Conservation (phyloP, 2,113 vertebrate genomes). For the Morone saxatilis region DNA sequence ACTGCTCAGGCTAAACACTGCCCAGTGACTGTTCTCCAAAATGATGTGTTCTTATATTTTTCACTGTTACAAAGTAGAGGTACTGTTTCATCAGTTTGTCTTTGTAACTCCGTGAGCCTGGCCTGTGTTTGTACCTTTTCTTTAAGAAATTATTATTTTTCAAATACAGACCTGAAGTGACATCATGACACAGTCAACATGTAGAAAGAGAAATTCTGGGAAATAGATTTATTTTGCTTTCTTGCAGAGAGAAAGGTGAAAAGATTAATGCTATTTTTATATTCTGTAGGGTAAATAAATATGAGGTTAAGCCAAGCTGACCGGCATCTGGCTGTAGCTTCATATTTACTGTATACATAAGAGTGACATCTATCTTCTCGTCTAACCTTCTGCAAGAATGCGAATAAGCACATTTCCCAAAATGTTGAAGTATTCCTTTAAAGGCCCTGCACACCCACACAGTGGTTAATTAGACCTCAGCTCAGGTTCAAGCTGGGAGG, state of each 20-base stretch:
- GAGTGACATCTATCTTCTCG: neutral
- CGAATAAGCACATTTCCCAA: neutral
- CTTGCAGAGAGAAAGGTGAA: neutral
- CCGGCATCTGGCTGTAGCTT: neutral
- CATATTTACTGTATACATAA: neutral
- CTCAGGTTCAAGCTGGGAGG: constrained; percentile 1
- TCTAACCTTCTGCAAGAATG: neutral
- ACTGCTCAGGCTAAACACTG: constrained; percentile 82
- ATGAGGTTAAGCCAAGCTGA: neutral
- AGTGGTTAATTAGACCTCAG: constrained; percentile 12
- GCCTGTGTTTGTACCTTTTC: constrained; percentile 47
- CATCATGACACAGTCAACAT: constrained; percentile 14
- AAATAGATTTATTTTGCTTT: neutral
- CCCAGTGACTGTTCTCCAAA: constrained; percentile 79
- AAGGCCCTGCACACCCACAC: constrained; percentile 16
- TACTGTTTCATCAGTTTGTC: constrained; percentile 57
- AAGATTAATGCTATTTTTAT: neutral
- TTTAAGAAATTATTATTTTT: constrained; percentile 36
- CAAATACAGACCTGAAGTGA: constrained; percentile 42
- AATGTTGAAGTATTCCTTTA: neutral
- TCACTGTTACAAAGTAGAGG: constrained; percentile 63
- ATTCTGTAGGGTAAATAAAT: neutral
- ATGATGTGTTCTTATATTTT: constrained; percentile 62
- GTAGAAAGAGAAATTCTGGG: constrained; percentile 9
- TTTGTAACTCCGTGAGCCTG: constrained; percentile 32